Percentiles rank a stretch among this genome's conserved stretches.
These are phyloP conservation scores for Scaptomyza polygonia DNA, from an alignment of 2,888 invertebrate genomes.

Conservation along the genomic window DNA sequence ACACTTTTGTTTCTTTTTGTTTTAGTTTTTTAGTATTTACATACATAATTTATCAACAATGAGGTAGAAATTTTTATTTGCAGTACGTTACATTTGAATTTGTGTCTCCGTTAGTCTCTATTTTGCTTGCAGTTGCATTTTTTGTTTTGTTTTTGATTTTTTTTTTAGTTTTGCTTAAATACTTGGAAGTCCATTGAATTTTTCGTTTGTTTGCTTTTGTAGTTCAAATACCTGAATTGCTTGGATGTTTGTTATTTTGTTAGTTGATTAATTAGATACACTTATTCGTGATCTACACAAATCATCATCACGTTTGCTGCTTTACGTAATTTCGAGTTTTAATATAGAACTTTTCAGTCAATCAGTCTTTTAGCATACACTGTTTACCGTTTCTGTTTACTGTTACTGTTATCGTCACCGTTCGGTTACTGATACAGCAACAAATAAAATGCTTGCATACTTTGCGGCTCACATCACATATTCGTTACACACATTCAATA, in stretches of 20 bases:
- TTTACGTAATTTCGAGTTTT: constrained; percentile 31
- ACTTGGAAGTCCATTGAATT: constrained; percentile 75
- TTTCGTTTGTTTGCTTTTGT: constrained; percentile 55
- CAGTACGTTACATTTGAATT: constrained; percentile 60
- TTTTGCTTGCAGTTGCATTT: constrained; percentile 45
- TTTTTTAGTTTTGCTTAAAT: constrained; percentile 51
- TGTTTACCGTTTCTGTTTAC: constrained; percentile 43
- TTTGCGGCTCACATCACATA: constrained; percentile 68
- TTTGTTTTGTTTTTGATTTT: constrained; percentile 42
- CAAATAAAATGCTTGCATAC: constrained; percentile 37
- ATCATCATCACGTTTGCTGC: constrained; percentile 58
- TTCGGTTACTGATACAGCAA: constrained; percentile 14
- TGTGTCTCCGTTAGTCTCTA: constrained; percentile 53
- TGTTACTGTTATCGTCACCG: constrained; percentile 8
- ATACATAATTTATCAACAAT: constrained; percentile 67
- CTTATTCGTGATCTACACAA: constrained; percentile 38
- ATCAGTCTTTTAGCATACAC: constrained; percentile 67
- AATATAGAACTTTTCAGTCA: constrained; percentile 59
- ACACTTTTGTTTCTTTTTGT: constrained; percentile 28
- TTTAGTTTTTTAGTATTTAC: constrained; percentile 30
- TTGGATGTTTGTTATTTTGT: constrained; percentile 67
- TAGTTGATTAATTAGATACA: constrained; percentile 36
- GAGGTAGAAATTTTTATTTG: constrained; percentile 74
- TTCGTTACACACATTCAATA: constrained; percentile 55
- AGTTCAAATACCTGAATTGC: constrained; percentile 79